A percentile compares a stretch with the other conserved stretches of the same genome.
These are phyloP conservation scores for Leptogaster cylindrica DNA, from an alignment of 2,888 invertebrate genomes.

Conservation along the genomic window DNA sequence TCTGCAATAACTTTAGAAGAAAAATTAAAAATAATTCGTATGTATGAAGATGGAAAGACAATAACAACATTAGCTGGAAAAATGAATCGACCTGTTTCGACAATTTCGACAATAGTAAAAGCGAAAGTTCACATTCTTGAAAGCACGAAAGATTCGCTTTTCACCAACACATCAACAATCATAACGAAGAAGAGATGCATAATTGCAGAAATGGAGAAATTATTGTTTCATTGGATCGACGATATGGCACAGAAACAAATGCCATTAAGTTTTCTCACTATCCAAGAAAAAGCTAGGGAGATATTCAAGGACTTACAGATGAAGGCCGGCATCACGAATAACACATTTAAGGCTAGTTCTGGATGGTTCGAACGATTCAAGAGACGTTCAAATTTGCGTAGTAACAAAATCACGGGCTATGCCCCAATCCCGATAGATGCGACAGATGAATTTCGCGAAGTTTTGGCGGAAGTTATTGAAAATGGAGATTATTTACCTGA, in stretches of 20 bases:
- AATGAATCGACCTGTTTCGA: not conserved
- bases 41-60: no score
- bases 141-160: not conserved
- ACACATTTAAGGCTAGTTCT: no score
- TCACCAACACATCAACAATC: not conserved
- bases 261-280: not conserved
- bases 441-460: not conserved
- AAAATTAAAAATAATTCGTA: not conserved
- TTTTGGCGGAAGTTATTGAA: not conserved
- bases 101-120: not conserved
- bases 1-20: not conserved
- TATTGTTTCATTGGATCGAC: not conserved
- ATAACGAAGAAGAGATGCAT: not conserved
- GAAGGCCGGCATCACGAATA: not conserved
- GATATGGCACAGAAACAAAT: not conserved
- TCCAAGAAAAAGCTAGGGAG: not conserved
- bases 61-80: not conserved
- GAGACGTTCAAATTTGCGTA: no score
- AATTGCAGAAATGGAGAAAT: not conserved
- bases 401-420: no score
- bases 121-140: not conserved
- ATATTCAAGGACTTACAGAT: not conserved
- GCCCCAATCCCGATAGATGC: no score
- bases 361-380: no score
- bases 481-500: not conserved